These are phyloP conservation scores for Gorsachius magnificus DNA, from an alignment of 2,797 vertebrate genomes.

Conservation along the genomic window DNA sequence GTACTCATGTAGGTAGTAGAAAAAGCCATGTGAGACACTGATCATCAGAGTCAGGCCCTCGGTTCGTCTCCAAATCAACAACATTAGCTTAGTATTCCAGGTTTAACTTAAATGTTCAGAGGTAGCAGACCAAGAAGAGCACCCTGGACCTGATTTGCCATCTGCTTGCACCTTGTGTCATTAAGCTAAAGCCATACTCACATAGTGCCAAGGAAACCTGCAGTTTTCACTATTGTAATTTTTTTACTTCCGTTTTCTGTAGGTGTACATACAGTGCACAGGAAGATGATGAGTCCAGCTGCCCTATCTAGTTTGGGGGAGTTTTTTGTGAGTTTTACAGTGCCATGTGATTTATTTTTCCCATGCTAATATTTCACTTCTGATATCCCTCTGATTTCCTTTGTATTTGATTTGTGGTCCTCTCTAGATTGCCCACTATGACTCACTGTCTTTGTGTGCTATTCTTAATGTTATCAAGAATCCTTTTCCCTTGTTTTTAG, in stretches of 20 bases:
- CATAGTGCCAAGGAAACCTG: background rate
- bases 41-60: background rate
- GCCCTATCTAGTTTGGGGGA: background rate
- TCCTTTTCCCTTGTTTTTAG: background rate
- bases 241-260: background rate
- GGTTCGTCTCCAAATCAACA: background rate
- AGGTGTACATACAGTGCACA: background rate
- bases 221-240: accelerated
- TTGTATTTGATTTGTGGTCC: background rate
- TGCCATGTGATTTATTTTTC: background rate
- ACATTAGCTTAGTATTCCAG: background rate
- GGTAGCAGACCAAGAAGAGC: background rate
- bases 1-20: background rate
- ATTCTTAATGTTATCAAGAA: background rate
- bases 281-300: background rate
- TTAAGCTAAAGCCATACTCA: background rate
- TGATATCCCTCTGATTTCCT: background rate
- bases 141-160: background rate
- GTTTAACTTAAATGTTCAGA: background rate
- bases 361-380: background rate
- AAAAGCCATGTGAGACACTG: background rate
- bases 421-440: background rate
- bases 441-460: background rate
- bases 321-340: background rate
- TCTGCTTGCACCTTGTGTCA: background rate